Evolutionary conservation across 2,113 vertebrate species (phyloP).

Genomic region (Murina feae): DNA sequence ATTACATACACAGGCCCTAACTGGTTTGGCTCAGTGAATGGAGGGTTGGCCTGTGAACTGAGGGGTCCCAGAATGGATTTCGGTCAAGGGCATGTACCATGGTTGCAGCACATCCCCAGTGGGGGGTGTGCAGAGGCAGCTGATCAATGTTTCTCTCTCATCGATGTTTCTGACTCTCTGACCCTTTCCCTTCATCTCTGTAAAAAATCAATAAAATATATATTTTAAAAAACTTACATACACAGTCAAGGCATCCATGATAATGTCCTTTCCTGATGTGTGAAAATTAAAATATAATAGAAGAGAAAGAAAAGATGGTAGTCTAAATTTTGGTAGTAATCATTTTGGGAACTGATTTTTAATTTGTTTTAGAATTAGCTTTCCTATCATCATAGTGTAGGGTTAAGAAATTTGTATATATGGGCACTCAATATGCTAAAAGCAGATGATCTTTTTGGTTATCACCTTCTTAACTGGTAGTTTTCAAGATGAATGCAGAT

Average conservation of each 20-base stretch:
- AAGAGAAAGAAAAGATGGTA: not conserved
- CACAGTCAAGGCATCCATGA: not conserved
- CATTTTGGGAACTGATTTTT: not conserved
- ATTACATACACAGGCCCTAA: not conserved
- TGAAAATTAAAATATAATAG: not conserved
- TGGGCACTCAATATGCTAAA: not conserved
- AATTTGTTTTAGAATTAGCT: not conserved
- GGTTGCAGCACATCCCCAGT: too few relatives aligned
- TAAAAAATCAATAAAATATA: too few relatives aligned
- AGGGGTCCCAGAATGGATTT: too few relatives aligned
- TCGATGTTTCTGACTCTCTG: too few relatives aligned
- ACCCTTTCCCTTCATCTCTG: too few relatives aligned
- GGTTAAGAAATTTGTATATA: not conserved
- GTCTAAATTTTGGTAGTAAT: not conserved
- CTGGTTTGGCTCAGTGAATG: too few relatives aligned
- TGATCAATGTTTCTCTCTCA: too few relatives aligned
- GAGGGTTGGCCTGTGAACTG: too few relatives aligned
- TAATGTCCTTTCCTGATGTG: not conserved
- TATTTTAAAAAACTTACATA: too few relatives aligned
- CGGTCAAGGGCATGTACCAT: too few relatives aligned
- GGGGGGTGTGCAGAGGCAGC: too few relatives aligned
- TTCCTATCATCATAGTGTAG: not conserved
- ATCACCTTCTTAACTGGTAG: not conserved
- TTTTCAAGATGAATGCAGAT: not conserved
- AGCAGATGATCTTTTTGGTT: not conserved